Evolutionary conservation across 2,113 vertebrate genomes (phyloP).

Genomic region (Clarias macrocephalus): DNA sequence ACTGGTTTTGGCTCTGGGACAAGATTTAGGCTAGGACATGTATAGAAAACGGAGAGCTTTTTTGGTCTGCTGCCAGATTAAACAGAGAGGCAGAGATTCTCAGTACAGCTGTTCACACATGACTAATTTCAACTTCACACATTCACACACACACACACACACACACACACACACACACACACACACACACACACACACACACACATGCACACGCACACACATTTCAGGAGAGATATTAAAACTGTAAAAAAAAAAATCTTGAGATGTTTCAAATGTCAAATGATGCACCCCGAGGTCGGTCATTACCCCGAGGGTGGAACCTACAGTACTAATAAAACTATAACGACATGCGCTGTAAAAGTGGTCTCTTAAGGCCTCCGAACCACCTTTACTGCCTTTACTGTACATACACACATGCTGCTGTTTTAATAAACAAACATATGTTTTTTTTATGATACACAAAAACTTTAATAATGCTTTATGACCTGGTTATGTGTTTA

Average conservation of each 20-base stretch:
- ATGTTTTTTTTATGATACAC: too few relatives aligned
- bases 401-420: neutral
- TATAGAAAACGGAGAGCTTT: neutral
- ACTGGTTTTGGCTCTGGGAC: slow-evolving; percentile 10
- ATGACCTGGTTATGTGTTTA: too few relatives aligned
- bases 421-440: neutral
- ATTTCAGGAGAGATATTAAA: neutral
- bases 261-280: neutral
- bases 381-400: neutral
- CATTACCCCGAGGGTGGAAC: neutral
- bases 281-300: neutral
- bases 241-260: neutral
- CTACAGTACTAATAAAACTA: neutral
- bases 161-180: too few relatives aligned
- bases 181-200: too few relatives aligned
- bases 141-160: too few relatives aligned
- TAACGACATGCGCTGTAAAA: neutral
- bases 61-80: slow-evolving; percentile 12
- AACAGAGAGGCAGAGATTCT: slow-evolving; percentile 21
- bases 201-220: neutral
- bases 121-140: neutral
- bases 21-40: slow-evolving; percentile 9
- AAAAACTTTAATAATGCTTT: too few relatives aligned
- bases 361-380: neutral
- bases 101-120: neutral